A percentile compares a stretch with the other conserved stretches of the same genome.
Evolutionary conservation across 2,888 invertebrate genomes (phyloP).

Genomic region (Phaedon cochleariae): DNA sequence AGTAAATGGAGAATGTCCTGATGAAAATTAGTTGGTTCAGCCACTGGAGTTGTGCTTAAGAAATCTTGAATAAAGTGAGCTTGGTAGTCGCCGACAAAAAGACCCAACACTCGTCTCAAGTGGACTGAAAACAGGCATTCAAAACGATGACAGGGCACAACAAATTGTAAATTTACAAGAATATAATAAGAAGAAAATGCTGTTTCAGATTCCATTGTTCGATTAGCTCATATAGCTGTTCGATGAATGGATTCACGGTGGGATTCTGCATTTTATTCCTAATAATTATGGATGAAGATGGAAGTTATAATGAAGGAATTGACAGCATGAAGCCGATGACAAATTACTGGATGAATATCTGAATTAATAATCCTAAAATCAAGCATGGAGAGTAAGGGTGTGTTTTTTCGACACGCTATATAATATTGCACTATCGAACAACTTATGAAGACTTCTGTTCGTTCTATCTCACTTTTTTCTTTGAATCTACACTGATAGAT

Average conservation of each 20-base stretch:
- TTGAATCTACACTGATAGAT: too few species aligned
- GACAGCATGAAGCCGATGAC: not conserved
- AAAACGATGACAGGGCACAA: constrained; percentile 40
- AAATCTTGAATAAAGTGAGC: constrained; percentile 30
- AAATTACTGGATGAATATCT: not conserved
- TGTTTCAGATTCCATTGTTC: not conserved
- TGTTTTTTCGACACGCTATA: too few species aligned
- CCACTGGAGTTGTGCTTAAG: constrained; percentile 2
- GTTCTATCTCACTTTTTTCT: too few species aligned
- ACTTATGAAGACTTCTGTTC: too few species aligned
- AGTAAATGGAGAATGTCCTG: too few species aligned
- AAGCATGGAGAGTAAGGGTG: too few species aligned
- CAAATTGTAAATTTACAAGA: constrained; percentile 41
- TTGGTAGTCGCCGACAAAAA: constrained; percentile 31
- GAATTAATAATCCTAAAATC: constrained; percentile 15
- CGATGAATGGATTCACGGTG: not conserved
- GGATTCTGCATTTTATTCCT: not conserved
- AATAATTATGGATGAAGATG: not conserved
- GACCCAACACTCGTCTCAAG: constrained; percentile 28
- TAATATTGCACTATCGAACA: too few species aligned
- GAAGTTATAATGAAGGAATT: not conserved
- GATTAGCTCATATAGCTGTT: not conserved
- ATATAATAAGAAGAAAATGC: constrained; percentile 8
- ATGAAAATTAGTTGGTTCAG: not conserved
- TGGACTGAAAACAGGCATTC: constrained; percentile 23